These are phyloP conservation scores for Troilus luridus DNA, from an alignment of 2,888 invertebrate species.

Conservation along the genomic window DNA sequence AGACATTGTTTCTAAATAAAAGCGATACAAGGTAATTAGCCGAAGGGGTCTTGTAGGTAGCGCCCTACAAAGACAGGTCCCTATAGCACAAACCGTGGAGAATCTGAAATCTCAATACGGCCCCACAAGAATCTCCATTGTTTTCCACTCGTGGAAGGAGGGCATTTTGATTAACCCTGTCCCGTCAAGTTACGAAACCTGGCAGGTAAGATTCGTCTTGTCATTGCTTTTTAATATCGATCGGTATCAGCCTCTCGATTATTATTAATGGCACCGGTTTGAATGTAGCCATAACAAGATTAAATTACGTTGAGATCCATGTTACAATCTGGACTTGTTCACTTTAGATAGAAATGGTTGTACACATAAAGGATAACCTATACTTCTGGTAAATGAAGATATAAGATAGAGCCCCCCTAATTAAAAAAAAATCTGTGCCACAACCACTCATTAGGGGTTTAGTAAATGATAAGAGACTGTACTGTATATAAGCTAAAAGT, in stretches of 20 bases:
- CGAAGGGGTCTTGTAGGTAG: not conserved
- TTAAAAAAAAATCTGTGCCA: too few species aligned
- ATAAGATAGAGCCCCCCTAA: too few species aligned
- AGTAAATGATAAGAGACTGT: too few species aligned
- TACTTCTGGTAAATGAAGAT: too few species aligned
- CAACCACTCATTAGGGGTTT: too few species aligned
- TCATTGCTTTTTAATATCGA: not conserved
- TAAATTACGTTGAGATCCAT: too few species aligned
- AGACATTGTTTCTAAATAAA: constrained; percentile 49
- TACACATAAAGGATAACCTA: too few species aligned
- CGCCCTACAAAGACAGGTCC: not conserved
- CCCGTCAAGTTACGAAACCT: not conserved
- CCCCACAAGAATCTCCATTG: constrained; percentile 25
- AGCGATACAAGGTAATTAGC: constrained; percentile 42
- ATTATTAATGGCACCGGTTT: not conserved
- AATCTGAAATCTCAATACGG: constrained; percentile 43
- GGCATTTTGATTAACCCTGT: constrained; percentile 4
- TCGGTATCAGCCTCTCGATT: not conserved
- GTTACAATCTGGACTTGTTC: too few species aligned
- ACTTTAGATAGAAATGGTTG: too few species aligned
- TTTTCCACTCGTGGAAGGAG: not conserved
- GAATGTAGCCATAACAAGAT: too few species aligned
- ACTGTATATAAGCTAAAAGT: too few species aligned
- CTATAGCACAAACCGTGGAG: constrained; percentile 46
- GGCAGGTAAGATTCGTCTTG: not conserved